phyloP scores from a whole-genome alignment of 2,113 vertebrate species.

The Tylochromis polylepis region DNA sequence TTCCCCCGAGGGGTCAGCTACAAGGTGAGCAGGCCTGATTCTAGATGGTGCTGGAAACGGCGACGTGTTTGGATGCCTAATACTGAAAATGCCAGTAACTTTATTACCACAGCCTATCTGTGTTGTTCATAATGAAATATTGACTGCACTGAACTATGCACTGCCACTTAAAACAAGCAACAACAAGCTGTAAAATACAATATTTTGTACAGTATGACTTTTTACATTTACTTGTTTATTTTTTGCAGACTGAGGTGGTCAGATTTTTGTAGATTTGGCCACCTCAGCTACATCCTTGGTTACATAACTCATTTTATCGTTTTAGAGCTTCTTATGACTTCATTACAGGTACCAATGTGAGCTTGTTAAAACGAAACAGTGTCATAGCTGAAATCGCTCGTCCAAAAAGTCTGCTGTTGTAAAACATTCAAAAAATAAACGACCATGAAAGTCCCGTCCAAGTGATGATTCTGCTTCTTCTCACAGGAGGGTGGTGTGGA shows the following conservation, averaged over 20 bases:
- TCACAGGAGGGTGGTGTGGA: conserved; percentile 75
- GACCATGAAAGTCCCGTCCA: neutral
- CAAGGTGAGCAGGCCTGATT: conserved; percentile 71
- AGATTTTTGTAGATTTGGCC: fast-evolving
- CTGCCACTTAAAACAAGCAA: neutral
- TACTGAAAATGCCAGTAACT: neutral
- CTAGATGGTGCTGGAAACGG: neutral
- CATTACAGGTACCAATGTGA: neutral
- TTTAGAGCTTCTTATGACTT: neutral
- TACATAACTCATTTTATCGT: fast-evolving
- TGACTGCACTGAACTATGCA: neutral
- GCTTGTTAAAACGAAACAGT: neutral
- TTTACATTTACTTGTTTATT: neutral
- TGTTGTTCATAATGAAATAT: too few species aligned
- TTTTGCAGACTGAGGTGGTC: neutral
- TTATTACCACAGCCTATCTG: neutral
- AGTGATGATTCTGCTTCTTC: neutral
- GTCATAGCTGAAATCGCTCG: neutral
- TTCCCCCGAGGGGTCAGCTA: conserved; percentile 86
- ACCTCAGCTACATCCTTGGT: neutral
- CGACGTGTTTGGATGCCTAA: neutral
- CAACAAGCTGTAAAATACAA: neutral
- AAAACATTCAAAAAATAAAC: neutral
- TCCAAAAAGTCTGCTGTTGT: neutral
- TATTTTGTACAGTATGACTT: neutral